Evolutionary conservation across 2,113 vertebrate species (phyloP).

Genomic region (Halcyon malimbica): DNA sequence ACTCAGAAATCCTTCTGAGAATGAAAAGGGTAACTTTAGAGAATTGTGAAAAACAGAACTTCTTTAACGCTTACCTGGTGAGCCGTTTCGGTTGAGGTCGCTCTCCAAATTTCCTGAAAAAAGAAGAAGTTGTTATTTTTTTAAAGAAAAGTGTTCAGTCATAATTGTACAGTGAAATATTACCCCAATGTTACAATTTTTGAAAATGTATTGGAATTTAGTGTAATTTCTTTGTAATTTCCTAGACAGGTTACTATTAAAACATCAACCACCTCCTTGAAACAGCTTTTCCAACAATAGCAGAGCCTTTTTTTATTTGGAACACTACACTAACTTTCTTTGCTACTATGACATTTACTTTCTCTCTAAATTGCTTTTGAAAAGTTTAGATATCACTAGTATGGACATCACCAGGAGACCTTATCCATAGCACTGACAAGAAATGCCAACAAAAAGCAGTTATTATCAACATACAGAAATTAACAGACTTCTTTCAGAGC

Average conservation of each 20-base stretch:
- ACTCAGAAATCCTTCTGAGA: neutral
- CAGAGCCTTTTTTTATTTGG: neutral
- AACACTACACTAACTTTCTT: neutral
- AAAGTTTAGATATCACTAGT: neutral
- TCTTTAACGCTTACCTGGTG: conserved; percentile 86
- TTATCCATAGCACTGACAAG: neutral
- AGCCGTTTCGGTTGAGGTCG: conserved; percentile 98
- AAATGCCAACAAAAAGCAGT: neutral
- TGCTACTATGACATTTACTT: neutral
- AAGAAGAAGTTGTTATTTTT: conserved; percentile 21
- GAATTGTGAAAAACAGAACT: neutral
- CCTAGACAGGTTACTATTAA: neutral
- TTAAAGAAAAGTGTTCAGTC: neutral
- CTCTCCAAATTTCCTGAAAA: conserved; percentile 97
- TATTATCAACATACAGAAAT: neutral
- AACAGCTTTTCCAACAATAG: neutral
- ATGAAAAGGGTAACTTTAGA: neutral
- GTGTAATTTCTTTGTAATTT: neutral
- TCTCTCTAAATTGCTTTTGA: neutral
- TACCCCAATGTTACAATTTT: neutral
- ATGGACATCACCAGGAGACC: neutral
- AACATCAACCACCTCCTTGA: neutral
- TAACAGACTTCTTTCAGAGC: neutral
- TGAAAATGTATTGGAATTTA: neutral
- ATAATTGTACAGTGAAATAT: neutral